Conservation (phyloP, 2,888 invertebrate species). For the Dexiosoma caninum region DNA sequence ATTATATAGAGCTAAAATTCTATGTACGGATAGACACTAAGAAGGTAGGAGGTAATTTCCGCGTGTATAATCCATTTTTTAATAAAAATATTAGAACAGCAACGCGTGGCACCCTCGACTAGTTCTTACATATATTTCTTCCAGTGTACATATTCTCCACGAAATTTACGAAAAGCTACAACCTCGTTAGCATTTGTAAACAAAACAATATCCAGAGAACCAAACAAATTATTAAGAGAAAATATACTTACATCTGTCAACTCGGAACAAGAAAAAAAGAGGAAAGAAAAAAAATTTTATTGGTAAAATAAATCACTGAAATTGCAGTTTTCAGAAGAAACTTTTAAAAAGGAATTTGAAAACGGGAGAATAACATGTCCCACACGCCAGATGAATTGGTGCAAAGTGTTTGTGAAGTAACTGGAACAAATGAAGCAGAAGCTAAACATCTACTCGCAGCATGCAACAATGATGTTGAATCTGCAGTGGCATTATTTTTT, state of each 20-base stretch:
- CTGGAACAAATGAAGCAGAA: conserved; percentile 72
- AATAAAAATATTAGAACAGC: no score
- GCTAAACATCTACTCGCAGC: conserved; percentile 72
- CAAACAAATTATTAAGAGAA: conserved; percentile 1
- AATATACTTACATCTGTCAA: conserved; percentile 29
- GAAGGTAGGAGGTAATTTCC: no score
- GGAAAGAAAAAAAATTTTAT: conserved; percentile 29
- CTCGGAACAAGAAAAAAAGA: conserved; percentile 26
- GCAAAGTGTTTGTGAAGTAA: conserved; percentile 73
- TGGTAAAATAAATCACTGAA: conserved; percentile 37
- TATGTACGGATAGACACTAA: no score
- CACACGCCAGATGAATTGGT: conserved; percentile 67
- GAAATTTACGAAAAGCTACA: neutral
- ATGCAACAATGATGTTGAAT: conserved; percentile 74
- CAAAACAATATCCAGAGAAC: neutral
- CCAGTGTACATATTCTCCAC: neutral
- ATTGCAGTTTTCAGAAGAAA: conserved; percentile 5
- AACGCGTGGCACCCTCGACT: no score
- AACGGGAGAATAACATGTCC: conserved; percentile 54
- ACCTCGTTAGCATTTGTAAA: neutral
- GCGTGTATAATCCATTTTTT: no score
- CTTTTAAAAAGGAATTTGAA: neutral
- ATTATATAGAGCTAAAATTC: no score
- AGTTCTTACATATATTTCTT: no score
- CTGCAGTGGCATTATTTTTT: conserved; percentile 74